Evolutionary conservation across 2,888 invertebrate species (phyloP), one percentile per base, ranked within the genome.

Genomic region (Aphidoletes aphidimyza): DNA sequence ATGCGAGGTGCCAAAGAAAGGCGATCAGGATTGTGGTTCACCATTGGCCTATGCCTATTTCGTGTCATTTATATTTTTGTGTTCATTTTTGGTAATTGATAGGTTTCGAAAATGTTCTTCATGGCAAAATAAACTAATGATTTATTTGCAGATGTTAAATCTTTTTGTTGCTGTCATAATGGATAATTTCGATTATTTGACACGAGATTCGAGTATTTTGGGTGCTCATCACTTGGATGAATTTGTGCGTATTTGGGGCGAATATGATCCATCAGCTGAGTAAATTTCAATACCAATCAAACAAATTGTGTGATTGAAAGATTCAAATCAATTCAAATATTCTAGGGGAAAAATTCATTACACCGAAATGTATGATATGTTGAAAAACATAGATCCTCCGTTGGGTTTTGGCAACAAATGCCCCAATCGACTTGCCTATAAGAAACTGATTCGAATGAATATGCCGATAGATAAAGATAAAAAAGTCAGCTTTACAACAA

Each of bases 111-210:
- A 69, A n/a, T n/a, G n/a, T n/a, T n/a, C n/a, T 26, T 30, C 14
- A n/a, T 69, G 11, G 30, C n/a, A n/a, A 26, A 8, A 30, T 69
- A 17, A 69, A 69, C 6, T 69, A 5, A 69, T 42, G 84, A n/a
- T 42, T n/a, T 85, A 19, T 42, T 90, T 91, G 9, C 89, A 96
- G 96, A 99, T 99, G 99, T 93, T 99, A 91, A 99, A 99, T 93
- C 94, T 99, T 90, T 99, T 99, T 93, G 99, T 99, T 89, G 99
- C 99, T 89, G 99, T 99, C 90, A 99, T 99, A 91, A 99, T 99
- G 99, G 99, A 99, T 92, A 99, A 99, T 92, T 99, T 99, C 91
- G 99, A 99, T 92, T 99, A 99, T 91, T 92, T 99, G 89, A 99
- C 99, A 86, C 93, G 99, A 91, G 99, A 99, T 92, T 98, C 98